These are phyloP conservation scores for Calliopum simillimum DNA, from an alignment of 2,888 invertebrate species.

Conservation along the genomic window DNA sequence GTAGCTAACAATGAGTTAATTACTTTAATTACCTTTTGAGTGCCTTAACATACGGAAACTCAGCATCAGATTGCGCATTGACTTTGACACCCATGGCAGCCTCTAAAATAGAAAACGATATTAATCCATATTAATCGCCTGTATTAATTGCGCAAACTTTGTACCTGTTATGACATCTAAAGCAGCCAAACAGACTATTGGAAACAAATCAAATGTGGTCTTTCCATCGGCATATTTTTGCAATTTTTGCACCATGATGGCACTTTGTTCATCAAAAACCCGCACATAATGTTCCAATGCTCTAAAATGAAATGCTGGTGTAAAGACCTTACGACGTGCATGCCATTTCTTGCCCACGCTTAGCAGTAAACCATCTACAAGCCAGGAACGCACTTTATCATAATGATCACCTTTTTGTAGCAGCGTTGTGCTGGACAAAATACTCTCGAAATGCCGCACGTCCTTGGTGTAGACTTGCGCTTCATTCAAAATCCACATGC, in stretches of 20 bases:
- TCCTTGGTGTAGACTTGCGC: slow-evolving; percentile 65
- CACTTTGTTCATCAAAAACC: slow-evolving; percentile 75
- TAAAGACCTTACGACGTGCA: slow-evolving; percentile 75
- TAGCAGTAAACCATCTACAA: slow-evolving; percentile 56
- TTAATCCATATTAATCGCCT: neutral
- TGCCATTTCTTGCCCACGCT: slow-evolving; percentile 72
- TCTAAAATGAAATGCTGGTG: slow-evolving; percentile 83
- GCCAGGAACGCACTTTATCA: slow-evolving; percentile 53
- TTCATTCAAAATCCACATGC: slow-evolving; percentile 67
- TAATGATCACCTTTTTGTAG: slow-evolving; percentile 58
- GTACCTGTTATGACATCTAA: slow-evolving; percentile 70
- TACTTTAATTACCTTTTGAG: slow-evolving; percentile 15
- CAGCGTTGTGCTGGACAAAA: slow-evolving; percentile 55
- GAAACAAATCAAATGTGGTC: slow-evolving; percentile 70
- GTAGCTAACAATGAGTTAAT: neutral
- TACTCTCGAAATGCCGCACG: slow-evolving; percentile 67
- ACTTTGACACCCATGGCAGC: slow-evolving; percentile 58
- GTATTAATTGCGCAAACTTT: neutral
- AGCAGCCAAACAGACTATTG: slow-evolving; percentile 71
- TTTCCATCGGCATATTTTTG: slow-evolving; percentile 62
- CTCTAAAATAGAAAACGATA: slow-evolving; percentile 63
- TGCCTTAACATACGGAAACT: slow-evolving; percentile 77
- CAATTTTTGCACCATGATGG: slow-evolving; percentile 71
- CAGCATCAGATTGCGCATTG: slow-evolving; percentile 71
- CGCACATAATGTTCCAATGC: slow-evolving; percentile 78